These are phyloP conservation scores for Hiodon alosoides DNA, from an alignment of 2,113 vertebrate species.

Conservation along the genomic window DNA sequence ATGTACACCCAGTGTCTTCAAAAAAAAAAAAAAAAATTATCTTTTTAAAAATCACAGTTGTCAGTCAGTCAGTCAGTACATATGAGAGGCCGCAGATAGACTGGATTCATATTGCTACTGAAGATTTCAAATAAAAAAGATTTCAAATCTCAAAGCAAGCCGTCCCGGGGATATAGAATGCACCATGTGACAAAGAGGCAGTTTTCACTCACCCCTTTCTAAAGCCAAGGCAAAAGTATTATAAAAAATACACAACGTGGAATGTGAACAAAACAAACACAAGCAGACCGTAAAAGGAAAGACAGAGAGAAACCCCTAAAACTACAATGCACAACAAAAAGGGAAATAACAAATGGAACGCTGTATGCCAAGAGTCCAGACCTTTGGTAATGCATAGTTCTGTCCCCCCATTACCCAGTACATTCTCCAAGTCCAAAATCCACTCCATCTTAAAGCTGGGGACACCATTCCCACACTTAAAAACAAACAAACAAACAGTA, in stretches of 20 bases:
- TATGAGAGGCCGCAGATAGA: too few species aligned
- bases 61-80: too few species aligned
- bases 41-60: too few species aligned
- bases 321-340: slow-evolving; percentile 18
- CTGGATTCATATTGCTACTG: slow-evolving; percentile 27
- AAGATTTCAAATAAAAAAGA: neutral
- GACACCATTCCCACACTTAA: slow-evolving; percentile 22
- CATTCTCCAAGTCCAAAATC: slow-evolving; percentile 4
- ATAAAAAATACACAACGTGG: neutral
- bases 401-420: slow-evolving; percentile 33
- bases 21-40: too few species aligned
- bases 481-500: slow-evolving; percentile 40
- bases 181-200: too few species aligned
- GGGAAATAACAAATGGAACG: too few species aligned
- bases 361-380: slow-evolving; percentile 44
- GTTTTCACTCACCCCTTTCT: neutral
- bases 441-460: slow-evolving; percentile 13
- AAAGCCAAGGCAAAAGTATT: neutral
- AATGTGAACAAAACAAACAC: neutral
- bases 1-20: too few species aligned
- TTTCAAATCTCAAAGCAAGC: too few species aligned
- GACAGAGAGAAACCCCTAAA: slow-evolving; percentile 23
- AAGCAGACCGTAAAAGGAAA: slow-evolving; percentile 13
- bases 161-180: neutral
- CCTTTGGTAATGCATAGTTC: slow-evolving; percentile 74